A percentile compares a stretch with the other conserved stretches of the same genome.
Evolutionary conservation across 2,888 invertebrate genomes (phyloP).

Genomic region (Drosophila aldrichi): DNA sequence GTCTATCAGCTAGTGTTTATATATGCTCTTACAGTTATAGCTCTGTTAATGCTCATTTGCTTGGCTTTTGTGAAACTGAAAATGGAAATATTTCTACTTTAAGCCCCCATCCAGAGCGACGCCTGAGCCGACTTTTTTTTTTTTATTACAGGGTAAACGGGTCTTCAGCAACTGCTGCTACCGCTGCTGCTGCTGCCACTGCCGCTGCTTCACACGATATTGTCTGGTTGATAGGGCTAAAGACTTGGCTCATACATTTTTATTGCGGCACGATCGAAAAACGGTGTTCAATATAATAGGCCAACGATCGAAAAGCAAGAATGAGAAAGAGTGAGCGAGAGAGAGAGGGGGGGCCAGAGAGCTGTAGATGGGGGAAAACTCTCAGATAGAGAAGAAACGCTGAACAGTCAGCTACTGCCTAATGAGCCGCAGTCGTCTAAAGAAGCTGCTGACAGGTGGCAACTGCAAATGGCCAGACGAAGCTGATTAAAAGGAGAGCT

Average conservation of each 20-base stretch:
- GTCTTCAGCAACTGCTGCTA: constrained; percentile 38
- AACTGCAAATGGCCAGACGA: constrained; percentile 26
- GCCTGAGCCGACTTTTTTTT: background rate
- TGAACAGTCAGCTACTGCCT: constrained; percentile 49
- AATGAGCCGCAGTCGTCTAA: constrained; percentile 43
- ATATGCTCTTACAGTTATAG: constrained; percentile 3
- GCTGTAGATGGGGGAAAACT: background rate
- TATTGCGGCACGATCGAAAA: constrained; percentile 79
- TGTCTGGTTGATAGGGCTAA: constrained; percentile 67
- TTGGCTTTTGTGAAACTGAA: constrained; percentile 33
- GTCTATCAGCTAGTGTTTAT: background rate
- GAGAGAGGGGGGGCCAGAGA: too few species aligned
- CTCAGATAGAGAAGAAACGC: constrained; percentile 7
- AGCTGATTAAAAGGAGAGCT: constrained; percentile 65
- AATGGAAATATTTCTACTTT: constrained; percentile 55
- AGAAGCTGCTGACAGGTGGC: constrained; percentile 50
- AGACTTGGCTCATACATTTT: constrained; percentile 74
- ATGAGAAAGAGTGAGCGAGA: too few species aligned
- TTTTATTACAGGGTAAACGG: constrained; percentile 61
- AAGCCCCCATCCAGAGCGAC: background rate
- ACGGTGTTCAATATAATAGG: constrained; percentile 77
- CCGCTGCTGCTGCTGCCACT: constrained; percentile 26
- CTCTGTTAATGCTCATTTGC: constrained; percentile 43
- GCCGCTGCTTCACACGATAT: constrained; percentile 76
- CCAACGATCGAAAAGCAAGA: constrained; percentile 29